Conservation (phyloP, 2,113 vertebrate species). For the Proteles cristata region DNA sequence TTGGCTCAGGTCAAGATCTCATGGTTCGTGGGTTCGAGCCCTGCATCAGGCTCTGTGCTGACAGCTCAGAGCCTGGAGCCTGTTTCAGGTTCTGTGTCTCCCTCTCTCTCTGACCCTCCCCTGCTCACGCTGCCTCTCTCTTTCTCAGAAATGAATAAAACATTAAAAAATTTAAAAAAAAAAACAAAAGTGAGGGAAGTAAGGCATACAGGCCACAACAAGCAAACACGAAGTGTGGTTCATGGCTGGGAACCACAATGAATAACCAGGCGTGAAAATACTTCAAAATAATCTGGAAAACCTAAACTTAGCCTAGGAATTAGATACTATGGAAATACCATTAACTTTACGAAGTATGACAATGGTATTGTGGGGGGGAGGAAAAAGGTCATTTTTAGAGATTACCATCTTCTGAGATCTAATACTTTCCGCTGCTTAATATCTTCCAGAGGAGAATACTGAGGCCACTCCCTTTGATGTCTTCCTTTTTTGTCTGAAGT, state of each 20-base stretch:
- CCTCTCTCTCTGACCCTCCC: too few relatives aligned
- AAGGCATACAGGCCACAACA: background rate
- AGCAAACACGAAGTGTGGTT: background rate
- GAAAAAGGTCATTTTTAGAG: background rate
- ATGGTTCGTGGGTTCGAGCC: too few relatives aligned
- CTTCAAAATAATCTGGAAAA: background rate
- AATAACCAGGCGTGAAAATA: background rate
- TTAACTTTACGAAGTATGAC: background rate
- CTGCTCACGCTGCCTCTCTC: too few relatives aligned
- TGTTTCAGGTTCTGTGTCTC: too few relatives aligned
- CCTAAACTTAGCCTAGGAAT: background rate
- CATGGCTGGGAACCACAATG: background rate
- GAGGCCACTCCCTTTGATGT: slow-evolving; percentile 90
- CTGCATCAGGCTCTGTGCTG: too few relatives aligned
- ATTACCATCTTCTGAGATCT: slow-evolving; percentile 96
- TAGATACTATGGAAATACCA: background rate
- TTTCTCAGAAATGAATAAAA: too few relatives aligned
- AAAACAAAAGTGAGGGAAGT: background rate
- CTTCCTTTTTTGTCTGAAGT: slow-evolving; percentile 90
- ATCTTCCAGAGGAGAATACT: slow-evolving; percentile 91
- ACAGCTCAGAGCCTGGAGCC: too few relatives aligned
- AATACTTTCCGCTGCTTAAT: slow-evolving; percentile 97
- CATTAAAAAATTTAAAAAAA: background rate
- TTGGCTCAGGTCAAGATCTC: too few relatives aligned
- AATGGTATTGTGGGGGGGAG: background rate